Evolutionary conservation across 2,888 invertebrate genomes (phyloP).

Genomic region (Nemurella pictetii): DNA sequence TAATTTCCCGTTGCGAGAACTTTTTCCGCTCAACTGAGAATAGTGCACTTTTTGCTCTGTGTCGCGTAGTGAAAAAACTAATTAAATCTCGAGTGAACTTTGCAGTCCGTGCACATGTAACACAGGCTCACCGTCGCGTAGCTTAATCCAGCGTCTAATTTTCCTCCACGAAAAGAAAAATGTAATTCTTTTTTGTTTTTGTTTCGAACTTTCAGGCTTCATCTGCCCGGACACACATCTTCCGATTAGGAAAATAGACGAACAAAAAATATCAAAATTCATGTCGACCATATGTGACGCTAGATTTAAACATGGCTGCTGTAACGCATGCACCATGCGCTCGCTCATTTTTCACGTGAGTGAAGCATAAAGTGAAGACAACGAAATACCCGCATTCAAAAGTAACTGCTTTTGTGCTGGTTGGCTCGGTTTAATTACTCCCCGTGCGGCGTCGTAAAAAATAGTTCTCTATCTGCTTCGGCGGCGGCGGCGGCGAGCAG

Average conservation of each 20-base stretch:
- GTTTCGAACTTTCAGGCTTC: background rate
- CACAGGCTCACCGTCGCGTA: background rate
- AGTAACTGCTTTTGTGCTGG: background rate
- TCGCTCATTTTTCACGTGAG: background rate
- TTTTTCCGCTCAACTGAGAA: slow-evolving; percentile 18
- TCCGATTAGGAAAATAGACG: background rate
- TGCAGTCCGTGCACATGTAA: background rate
- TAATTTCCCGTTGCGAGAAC: background rate
- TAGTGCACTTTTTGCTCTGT: slow-evolving; percentile 6
- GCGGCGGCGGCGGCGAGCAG: background rate
- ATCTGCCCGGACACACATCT: background rate
- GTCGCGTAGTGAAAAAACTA: slow-evolving; percentile 12
- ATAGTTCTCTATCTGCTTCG: background rate
- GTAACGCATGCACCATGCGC: background rate
- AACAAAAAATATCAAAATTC: background rate
- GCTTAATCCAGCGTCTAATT: background rate
- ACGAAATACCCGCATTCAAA: background rate
- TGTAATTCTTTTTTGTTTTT: background rate
- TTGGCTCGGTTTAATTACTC: background rate
- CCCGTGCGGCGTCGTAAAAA: background rate
- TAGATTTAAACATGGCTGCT: background rate
- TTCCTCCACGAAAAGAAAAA: background rate
- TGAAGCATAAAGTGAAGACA: background rate
- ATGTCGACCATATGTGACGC: background rate
- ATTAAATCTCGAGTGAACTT: background rate